Evolutionary conservation across 2,113 vertebrate species (phyloP), one percentile per base, ranked within the genome.

Genomic region (Strigops habroptila): DNA sequence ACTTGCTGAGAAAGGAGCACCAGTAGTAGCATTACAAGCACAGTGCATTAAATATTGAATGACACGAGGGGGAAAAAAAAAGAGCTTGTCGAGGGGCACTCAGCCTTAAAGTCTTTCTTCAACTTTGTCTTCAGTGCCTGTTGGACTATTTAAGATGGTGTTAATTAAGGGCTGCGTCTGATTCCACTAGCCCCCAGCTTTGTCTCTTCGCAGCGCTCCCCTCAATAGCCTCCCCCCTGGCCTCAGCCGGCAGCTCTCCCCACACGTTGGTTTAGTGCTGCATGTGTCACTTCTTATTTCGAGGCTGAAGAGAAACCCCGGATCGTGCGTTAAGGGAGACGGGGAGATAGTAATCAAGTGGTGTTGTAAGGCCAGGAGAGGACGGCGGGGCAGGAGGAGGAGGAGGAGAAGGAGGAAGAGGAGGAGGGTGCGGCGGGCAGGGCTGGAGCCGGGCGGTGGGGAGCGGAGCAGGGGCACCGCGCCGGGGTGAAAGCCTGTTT

Each of bases 21-120:
- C 98, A 97, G 97, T 97, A 96, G 97, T 81, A 96, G 97, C 97
- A 96, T 97, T 97, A 95, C 97, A 97, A 97, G 96, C 96, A 51
- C 79, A 95, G 97, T 83, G 97, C 98, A 97, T 98, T 98, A 98
- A 98, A 98, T 98, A 98, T 97, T 98, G 98, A 98, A 98, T 98
- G 98, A 97, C 98, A 98, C 80, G 55, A 96, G 94, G 93, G 81
- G 93, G 81, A 93, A 96, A 97, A 96, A 94, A 96, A 97, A 97
- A 97, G 96, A 97, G 97, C 96, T 97, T 98, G 97, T 98, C 97
- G 96, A 97, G 95, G 95, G 96, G 97, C 97, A 97, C 97, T 97
- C 97, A 98, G 97, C 98, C 97, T 98, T 97, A 97, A 98, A 97
- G 97, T 98, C 98, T 98, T 98, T 97, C 97, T 98, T 98, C 98